phyloP scores from a whole-genome alignment of 2,888 invertebrate genomes.

The Rhingia campestris region DNA sequence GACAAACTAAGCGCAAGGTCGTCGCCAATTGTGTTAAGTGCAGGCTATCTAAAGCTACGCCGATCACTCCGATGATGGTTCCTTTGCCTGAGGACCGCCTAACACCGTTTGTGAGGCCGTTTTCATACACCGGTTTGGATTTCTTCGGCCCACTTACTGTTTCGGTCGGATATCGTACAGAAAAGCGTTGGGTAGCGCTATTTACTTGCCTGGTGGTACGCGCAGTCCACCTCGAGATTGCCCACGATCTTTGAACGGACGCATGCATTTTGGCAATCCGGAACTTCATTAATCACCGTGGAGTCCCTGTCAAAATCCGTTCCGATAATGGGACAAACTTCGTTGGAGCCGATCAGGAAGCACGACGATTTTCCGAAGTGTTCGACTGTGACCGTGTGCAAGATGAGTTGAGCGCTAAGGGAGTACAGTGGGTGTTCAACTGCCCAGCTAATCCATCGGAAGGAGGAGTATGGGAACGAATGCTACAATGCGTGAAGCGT shows the following conservation, averaged over 20 bases:
- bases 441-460: constrained; percentile 28
- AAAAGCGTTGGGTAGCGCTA: constrained; percentile 35
- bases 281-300: constrained; percentile 62
- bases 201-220: constrained; percentile 26
- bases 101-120: constrained; percentile 16
- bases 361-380: background rate
- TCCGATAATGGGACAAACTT: constrained; percentile 67
- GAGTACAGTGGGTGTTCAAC: constrained; percentile 36
- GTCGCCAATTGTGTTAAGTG: background rate
- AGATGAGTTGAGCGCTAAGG: background rate
- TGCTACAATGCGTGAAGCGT: constrained; percentile 18
- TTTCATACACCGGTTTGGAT: constrained; percentile 53
- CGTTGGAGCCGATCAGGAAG: constrained; percentile 42
- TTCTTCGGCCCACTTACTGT: constrained; percentile 54
- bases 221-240: constrained; percentile 56
- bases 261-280: constrained; percentile 52
- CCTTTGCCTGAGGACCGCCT: constrained; percentile 19
- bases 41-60: background rate
- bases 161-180: constrained; percentile 33
- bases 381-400: constrained; percentile 5
- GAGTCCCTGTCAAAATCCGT: constrained; percentile 44
- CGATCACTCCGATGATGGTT: constrained; percentile 52
- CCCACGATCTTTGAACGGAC: constrained; percentile 50
- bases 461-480: constrained; percentile 35
- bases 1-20: background rate